Conservation (phyloP, 2,888 invertebrate genomes). For the Cyclophora albipunctata region DNA sequence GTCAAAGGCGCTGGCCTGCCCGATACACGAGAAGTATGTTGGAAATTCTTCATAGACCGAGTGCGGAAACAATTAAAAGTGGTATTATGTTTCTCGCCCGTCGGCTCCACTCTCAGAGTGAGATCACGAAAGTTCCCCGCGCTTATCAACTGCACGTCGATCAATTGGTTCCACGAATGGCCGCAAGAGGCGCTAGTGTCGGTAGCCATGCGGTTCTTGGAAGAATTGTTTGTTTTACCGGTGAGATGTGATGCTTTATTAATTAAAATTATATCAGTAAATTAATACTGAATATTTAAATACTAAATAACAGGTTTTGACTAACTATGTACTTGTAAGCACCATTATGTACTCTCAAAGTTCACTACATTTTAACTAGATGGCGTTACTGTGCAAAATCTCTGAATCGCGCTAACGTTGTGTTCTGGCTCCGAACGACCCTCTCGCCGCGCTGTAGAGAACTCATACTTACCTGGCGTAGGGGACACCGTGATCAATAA, state of each 20-base stretch:
- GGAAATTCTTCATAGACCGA: constrained; percentile 98
- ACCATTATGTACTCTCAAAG: too few relatives aligned
- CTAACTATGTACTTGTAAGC: too few relatives aligned
- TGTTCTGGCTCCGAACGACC: not conserved
- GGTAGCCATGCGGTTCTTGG: constrained; percentile 91
- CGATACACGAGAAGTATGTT: constrained; percentile 96
- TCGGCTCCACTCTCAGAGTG: constrained; percentile 93
- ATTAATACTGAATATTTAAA: too few relatives aligned
- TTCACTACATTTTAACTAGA: not conserved
- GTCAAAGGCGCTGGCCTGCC: constrained; percentile 91
- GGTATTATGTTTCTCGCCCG: constrained; percentile 97
- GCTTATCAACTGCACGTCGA: constrained; percentile 94
- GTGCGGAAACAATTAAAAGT: constrained; percentile 92
- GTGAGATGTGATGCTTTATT: constrained; percentile 55
- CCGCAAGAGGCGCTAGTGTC: constrained; percentile 97
- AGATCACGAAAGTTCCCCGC: constrained; percentile 96
- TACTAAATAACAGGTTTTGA: too few relatives aligned
- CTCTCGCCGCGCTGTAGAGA: not conserved
- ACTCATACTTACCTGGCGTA: constrained; percentile 10
- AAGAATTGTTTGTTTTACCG: constrained; percentile 85
- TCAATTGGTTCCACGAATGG: constrained; percentile 99
- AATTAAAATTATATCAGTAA: constrained; percentile 4
- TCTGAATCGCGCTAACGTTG: constrained; percentile 3
- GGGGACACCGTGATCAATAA: constrained; percentile 10
- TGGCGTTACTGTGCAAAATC: not conserved